phyloP scores from a whole-genome alignment of 2,888 invertebrate genomes.

The Hypolimnas misippus region DNA sequence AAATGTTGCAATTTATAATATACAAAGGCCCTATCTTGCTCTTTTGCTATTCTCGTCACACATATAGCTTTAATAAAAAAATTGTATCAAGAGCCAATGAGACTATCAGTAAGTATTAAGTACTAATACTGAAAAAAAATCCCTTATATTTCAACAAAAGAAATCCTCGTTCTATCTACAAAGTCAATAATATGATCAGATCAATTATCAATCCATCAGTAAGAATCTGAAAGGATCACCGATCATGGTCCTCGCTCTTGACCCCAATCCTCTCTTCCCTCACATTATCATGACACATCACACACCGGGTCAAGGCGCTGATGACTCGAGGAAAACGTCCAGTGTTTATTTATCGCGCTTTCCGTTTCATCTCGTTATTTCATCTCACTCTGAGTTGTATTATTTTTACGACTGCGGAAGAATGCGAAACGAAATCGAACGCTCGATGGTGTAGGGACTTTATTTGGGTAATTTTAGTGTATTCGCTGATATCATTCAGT shows the following conservation, averaged over 20 bases:
- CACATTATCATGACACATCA: slow-evolving; percentile 51
- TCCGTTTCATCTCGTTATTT: slow-evolving; percentile 42
- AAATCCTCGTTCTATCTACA: neutral
- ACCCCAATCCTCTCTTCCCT: slow-evolving; percentile 59
- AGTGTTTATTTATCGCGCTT: slow-evolving; percentile 30
- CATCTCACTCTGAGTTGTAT: slow-evolving; percentile 12
- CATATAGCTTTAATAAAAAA: no score
- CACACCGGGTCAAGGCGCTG: slow-evolving; percentile 75
- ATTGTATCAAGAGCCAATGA: no score
- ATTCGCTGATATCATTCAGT: neutral
- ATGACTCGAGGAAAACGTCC: slow-evolving; percentile 61
- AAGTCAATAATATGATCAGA: neutral
- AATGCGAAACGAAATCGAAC: slow-evolving; percentile 17
- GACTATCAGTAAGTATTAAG: no score
- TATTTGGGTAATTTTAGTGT: neutral
- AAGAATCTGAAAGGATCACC: slow-evolving; percentile 14
- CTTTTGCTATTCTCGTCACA: neutral
- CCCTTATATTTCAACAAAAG: neutral
- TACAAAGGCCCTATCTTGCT: neutral
- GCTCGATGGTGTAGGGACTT: slow-evolving; percentile 1
- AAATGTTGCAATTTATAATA: neutral
- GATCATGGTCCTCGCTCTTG: slow-evolving; percentile 33
- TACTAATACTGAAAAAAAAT: no score
- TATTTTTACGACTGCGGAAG: slow-evolving; percentile 11
- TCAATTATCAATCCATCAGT: no score